phyloP scores from a whole-genome alignment of 2,888 invertebrate species.

The Pollenia griseotomentosa region DNA sequence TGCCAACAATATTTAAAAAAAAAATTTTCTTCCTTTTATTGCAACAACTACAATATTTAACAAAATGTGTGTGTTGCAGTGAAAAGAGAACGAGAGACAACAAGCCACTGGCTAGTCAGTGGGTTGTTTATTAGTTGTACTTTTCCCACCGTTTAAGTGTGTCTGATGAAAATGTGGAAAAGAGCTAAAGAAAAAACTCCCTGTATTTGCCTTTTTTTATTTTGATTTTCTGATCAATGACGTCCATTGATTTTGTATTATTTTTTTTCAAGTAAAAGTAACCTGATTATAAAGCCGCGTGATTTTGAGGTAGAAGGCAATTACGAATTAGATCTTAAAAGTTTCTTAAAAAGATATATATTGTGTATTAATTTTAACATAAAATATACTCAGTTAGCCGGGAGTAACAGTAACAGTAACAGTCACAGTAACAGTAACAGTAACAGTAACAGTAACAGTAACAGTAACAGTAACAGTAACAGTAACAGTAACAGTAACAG shows the following conservation, averaged over 20 bases:
- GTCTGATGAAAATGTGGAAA: not conserved
- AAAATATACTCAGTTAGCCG: too few species aligned
- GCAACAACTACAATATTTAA: slow-evolving; percentile 13
- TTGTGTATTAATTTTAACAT: not conserved
- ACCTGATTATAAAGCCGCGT: slow-evolving; percentile 30
- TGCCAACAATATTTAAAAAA: slow-evolving; percentile 2
- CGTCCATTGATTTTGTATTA: slow-evolving; percentile 68
- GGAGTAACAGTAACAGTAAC: too few species aligned
- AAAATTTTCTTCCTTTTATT: not conserved
- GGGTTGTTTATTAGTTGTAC: slow-evolving; percentile 6
- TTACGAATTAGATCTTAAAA: not conserved
- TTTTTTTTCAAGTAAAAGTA: slow-evolving; percentile 23
- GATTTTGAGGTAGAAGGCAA: slow-evolving; percentile 21
- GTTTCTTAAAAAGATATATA: not conserved
- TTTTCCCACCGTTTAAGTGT: not conserved
- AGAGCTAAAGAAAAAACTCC: slow-evolving; percentile 3
- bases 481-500: too few species aligned
- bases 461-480: too few species aligned
- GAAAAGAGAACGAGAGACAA: slow-evolving; percentile 8
- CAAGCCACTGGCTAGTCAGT: slow-evolving; percentile 20
- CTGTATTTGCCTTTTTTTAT: slow-evolving; percentile 4
- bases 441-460: too few species aligned
- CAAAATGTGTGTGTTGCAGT: not conserved
- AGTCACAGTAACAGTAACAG: too few species aligned
- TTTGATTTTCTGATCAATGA: slow-evolving; percentile 69